Evolutionary conservation across 1,140 invertebrate genomes (phyloP).

Genomic region (Marisa cornuarietis): DNA sequence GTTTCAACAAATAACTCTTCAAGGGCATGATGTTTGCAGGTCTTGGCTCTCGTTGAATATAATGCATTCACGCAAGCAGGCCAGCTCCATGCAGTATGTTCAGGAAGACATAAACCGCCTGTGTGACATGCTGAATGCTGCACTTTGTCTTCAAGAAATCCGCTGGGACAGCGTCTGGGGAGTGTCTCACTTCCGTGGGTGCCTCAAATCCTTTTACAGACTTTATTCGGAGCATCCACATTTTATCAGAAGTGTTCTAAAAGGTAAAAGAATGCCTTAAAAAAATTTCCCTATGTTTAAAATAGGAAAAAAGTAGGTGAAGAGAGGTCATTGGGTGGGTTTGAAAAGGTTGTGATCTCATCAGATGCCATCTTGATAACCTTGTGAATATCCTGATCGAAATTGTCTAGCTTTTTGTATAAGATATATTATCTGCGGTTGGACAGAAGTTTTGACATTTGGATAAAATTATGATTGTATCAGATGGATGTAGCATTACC

Average conservation of each 20-base stretch:
- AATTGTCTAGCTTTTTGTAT: too few relatives aligned
- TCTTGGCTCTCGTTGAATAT: conserved; percentile 47
- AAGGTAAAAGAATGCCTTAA: conserved; percentile 33
- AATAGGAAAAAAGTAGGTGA: not conserved
- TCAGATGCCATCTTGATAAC: too few relatives aligned
- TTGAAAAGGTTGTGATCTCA: too few relatives aligned
- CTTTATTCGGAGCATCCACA: conserved; percentile 40
- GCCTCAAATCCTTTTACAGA: conserved; percentile 44
- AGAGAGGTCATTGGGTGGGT: too few relatives aligned
- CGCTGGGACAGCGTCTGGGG: conserved; percentile 55
- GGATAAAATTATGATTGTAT: too few relatives aligned
- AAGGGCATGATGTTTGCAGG: conserved; percentile 21
- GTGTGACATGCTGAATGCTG: conserved; percentile 29
- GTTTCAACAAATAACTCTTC: not conserved
- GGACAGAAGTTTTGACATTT: too few relatives aligned
- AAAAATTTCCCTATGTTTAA: not conserved
- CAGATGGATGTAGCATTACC: too few relatives aligned
- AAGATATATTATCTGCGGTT: too few relatives aligned
- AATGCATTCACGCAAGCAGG: conserved; percentile 26
- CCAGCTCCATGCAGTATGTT: conserved; percentile 22
- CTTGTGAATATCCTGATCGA: too few relatives aligned
- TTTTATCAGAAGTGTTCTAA: conserved; percentile 36
- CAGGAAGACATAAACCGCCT: conserved; percentile 44
- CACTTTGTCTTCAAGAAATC: conserved; percentile 35
- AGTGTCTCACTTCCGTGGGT: conserved; percentile 44